Conservation (phyloP, 2,113 vertebrate species). For the Calonectris borealis region DNA sequence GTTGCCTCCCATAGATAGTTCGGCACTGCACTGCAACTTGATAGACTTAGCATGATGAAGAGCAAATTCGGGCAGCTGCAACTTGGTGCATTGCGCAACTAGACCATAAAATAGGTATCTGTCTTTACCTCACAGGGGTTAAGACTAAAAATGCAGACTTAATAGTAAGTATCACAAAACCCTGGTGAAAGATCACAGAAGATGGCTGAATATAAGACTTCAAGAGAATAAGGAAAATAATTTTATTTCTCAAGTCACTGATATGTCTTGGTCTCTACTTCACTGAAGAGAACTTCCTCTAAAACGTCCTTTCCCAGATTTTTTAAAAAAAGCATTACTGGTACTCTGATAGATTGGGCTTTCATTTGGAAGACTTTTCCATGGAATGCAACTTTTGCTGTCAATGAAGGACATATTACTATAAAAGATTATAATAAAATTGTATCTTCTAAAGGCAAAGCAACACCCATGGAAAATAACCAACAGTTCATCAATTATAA, state of each 20-base stretch:
- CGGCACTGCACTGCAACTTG: neutral
- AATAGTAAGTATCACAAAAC: neutral
- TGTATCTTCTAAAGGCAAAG: neutral
- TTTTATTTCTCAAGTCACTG: neutral
- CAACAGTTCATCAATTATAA: neutral
- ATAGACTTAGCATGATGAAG: neutral
- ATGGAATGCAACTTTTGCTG: neutral
- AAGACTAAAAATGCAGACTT: slow-evolving; percentile 3
- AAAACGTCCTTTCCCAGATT: neutral
- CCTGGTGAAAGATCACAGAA: neutral
- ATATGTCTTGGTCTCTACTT: neutral
- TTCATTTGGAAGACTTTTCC: neutral
- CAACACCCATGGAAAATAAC: neutral
- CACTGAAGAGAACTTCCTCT: neutral
- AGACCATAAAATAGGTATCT: slow-evolving; percentile 2
- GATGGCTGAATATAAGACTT: neutral
- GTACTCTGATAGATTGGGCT: neutral
- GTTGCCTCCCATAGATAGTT: neutral
- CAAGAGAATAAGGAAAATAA: neutral
- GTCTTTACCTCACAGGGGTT: neutral
- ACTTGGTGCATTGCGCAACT: neutral
- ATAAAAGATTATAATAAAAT: neutral
- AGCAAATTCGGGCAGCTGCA: neutral
- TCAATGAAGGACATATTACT: neutral
- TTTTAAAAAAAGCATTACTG: neutral